Conservation (phyloP, 2,113 vertebrate species). For the Crotalus horridus region DNA sequence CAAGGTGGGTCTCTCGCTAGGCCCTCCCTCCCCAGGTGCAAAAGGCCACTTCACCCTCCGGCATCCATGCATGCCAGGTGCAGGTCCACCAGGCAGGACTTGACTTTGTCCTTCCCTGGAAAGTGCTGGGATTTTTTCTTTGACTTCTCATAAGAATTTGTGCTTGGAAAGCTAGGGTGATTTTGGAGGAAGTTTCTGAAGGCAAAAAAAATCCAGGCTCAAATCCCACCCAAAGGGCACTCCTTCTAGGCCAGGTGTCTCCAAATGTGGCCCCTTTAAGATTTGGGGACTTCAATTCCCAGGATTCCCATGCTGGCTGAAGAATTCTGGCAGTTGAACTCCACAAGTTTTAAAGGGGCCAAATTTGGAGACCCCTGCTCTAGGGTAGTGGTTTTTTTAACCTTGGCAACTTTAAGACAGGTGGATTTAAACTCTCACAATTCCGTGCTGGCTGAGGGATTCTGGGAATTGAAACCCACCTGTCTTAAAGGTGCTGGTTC, state of each 20-base stretch:
- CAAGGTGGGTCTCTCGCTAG: neutral
- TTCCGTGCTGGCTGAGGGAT: neutral
- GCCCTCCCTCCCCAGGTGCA: neutral
- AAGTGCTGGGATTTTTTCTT: neutral
- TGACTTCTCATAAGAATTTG: slow-evolving; percentile 9
- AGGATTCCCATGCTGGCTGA: neutral
- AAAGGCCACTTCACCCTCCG: neutral
- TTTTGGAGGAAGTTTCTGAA: neutral
- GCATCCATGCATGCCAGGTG: neutral
- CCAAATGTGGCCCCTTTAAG: neutral
- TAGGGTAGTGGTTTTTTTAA: too few species aligned
- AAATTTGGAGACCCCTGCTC: too few species aligned
- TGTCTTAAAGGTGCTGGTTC: neutral
- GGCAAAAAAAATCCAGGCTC: neutral
- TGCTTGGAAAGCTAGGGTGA: neutral
- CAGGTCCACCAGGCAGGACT: neutral
- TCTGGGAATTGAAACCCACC: neutral
- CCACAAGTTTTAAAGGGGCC: neutral
- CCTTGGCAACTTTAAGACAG: neutral
- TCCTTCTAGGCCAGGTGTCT: neutral
- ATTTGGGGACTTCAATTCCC: neutral
- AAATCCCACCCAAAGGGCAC: neutral
- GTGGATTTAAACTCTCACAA: neutral
- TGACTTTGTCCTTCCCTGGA: neutral
- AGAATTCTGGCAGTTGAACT: neutral